phyloP scores from a whole-genome alignment of 2,113 vertebrate species.

The Diphyllodes magnificus region DNA sequence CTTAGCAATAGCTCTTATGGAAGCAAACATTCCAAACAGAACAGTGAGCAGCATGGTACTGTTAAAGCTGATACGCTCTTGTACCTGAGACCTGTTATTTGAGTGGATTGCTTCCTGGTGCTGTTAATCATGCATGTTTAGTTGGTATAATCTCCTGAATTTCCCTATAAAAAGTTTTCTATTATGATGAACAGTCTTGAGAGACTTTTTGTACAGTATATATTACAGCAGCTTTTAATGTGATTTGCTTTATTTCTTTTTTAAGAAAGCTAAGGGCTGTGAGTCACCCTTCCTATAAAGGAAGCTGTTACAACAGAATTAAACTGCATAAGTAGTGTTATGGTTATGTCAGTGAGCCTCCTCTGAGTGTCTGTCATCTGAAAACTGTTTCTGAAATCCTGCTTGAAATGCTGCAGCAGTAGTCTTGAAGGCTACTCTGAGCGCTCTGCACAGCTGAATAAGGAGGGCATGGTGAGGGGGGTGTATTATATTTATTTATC shows the following conservation, averaged over 20 bases:
- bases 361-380: background rate
- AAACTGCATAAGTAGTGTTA: background rate
- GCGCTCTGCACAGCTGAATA: background rate
- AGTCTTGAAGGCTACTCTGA: background rate
- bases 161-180: background rate
- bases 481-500: fast-evolving
- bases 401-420: background rate
- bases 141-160: background rate
- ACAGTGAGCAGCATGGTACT: background rate
- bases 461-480: background rate
- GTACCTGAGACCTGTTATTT: background rate
- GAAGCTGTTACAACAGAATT: background rate
- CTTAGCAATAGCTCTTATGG: background rate
- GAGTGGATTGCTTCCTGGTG: background rate
- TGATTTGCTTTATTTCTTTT: background rate
- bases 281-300: background rate
- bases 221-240: background rate
- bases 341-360: background rate
- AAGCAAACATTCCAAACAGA: background rate
- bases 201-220: background rate
- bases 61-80: background rate
- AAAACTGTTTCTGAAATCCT: background rate
- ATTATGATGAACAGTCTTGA: background rate
- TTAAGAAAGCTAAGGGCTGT: background rate
- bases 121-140: background rate